These are phyloP conservation scores for Carcina quercana DNA, from an alignment of 2,888 invertebrate genomes.

Conservation along the genomic window DNA sequence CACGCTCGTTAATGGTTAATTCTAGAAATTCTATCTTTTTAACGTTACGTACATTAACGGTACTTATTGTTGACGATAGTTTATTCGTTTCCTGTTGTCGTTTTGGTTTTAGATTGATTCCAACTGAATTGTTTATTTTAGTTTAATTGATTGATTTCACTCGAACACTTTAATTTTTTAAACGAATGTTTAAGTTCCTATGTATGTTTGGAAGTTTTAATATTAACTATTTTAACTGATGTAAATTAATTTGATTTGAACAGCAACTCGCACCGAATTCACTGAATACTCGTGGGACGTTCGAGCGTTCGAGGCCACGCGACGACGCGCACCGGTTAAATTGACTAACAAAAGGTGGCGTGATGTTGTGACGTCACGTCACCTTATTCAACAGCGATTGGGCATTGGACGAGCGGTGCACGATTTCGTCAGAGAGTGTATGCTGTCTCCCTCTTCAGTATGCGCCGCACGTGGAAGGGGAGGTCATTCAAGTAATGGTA, in stretches of 20 bases:
- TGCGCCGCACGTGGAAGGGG: conserved; percentile 3
- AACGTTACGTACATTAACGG: conserved; percentile 1
- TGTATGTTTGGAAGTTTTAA: no score
- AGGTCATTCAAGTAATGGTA: conserved; percentile 8
- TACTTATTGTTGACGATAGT: no score
- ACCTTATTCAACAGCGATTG: conserved; percentile 55
- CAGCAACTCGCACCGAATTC: no score
- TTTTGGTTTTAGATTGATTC: no score
- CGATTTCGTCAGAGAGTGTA: conserved; percentile 20
- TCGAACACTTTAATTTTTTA: conserved; percentile 1
- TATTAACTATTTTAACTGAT: no score
- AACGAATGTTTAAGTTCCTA: no score
- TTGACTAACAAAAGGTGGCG: conserved; percentile 71
- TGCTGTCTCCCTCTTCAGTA: conserved; percentile 7
- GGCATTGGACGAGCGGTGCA: conserved; percentile 38
- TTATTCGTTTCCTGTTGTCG: neutral
- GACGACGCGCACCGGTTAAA: conserved; percentile 39
- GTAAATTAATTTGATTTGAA: no score
- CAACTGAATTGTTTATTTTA: no score
- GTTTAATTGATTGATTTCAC: no score
- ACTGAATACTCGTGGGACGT: no score
- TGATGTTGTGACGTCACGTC: conserved; percentile 70
- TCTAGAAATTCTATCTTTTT: neutral
- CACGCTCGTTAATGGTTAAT: neutral
- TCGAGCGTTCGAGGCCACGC: no score